Conservation (phyloP, 2,113 vertebrate species). For the Neomonachus schauinslandi region DNA sequence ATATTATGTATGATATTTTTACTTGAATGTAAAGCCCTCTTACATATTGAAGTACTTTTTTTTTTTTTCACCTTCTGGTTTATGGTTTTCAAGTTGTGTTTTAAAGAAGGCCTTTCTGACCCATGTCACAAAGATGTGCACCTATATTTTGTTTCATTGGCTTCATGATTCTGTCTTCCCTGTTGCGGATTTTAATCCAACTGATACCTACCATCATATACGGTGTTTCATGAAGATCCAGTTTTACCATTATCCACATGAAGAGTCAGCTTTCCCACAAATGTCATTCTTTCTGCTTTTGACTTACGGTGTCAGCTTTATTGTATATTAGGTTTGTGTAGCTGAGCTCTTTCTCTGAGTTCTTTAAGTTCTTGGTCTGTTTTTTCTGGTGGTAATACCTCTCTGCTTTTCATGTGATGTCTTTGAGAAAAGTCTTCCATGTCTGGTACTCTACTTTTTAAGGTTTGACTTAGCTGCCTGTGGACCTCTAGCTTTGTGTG, state of each 20-base stretch:
- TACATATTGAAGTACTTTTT: background rate
- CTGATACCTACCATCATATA: background rate
- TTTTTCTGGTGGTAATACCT: background rate
- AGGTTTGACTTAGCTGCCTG: background rate
- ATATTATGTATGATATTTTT: background rate
- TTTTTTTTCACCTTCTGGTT: background rate
- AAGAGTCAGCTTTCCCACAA: background rate
- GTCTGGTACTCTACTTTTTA: background rate
- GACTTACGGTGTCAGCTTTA: background rate
- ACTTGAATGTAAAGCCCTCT: background rate
- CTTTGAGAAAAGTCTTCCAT: background rate
- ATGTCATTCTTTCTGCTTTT: background rate
- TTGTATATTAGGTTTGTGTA: background rate
- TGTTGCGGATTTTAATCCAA: background rate
- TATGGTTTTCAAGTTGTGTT: constrained; percentile 37
- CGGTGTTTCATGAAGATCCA: background rate
- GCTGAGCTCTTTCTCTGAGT: background rate
- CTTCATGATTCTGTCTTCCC: constrained; percentile 10
- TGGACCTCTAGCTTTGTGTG: background rate
- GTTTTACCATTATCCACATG: background rate
- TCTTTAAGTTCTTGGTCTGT: background rate
- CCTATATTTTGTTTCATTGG: background rate
- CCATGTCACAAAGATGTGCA: background rate
- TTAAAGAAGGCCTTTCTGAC: constrained; percentile 12
- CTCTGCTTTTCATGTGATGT: background rate